Evolutionary conservation across 2,888 invertebrate species (phyloP).

Genomic region (Polyploca ridens): DNA sequence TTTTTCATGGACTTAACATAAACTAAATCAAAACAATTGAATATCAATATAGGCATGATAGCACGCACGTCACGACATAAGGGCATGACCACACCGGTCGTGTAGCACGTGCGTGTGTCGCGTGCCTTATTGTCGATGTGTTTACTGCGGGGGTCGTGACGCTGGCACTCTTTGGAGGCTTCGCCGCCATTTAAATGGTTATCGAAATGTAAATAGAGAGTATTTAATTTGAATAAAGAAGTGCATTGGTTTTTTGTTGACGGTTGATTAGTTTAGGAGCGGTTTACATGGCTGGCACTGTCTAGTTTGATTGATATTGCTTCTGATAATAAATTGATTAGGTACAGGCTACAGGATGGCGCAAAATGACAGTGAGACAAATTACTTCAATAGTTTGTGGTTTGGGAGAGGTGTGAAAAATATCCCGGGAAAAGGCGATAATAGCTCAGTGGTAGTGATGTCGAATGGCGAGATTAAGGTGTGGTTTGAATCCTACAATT

Average conservation of each 20-base stretch:
- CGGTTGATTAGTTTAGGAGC: constrained; percentile 24
- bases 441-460: too few species aligned
- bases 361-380: too few species aligned
- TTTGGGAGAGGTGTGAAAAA: too few species aligned
- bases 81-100: constrained; percentile 63
- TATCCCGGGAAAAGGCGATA: too few species aligned
- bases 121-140: constrained; percentile 56
- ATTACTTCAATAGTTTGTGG: too few species aligned
- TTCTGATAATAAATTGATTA: too few species aligned
- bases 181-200: constrained; percentile 28
- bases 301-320: too few species aligned
- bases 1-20: constrained; percentile 7
- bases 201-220: constrained; percentile 46
- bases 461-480: too few species aligned
- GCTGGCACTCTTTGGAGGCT: constrained; percentile 27
- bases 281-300: constrained; percentile 29
- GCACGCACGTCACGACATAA: constrained; percentile 66
- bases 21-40: constrained; percentile 14
- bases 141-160: constrained; percentile 17
- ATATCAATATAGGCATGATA: constrained; percentile 35
- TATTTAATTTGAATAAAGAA: constrained; percentile 49
- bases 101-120: constrained; percentile 60
- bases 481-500: too few species aligned
- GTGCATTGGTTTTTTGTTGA: constrained; percentile 37
- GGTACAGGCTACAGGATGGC: too few species aligned